These are phyloP conservation scores for Automeris io DNA, from an alignment of 2,888 invertebrate species.

Conservation along the genomic window DNA sequence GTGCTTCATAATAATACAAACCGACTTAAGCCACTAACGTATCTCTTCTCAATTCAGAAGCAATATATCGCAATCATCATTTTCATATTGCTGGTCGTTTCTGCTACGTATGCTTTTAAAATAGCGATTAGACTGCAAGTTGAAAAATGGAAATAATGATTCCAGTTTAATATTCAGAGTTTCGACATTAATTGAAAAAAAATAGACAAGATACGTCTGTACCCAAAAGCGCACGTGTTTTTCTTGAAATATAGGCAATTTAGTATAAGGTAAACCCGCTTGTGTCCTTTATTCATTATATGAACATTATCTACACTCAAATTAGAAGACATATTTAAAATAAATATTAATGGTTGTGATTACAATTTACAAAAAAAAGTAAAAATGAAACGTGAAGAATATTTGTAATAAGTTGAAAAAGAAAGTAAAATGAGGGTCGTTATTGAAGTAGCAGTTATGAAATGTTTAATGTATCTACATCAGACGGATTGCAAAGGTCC, in stretches of 20 bases:
- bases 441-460: constrained; percentile 57
- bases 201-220: constrained; percentile 52
- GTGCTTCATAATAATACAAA: too few species aligned
- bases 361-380: not conserved
- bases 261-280: constrained; percentile 11
- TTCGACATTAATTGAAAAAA: constrained; percentile 51
- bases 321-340: not conserved
- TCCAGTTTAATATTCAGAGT: constrained; percentile 37
- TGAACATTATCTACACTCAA: not conserved
- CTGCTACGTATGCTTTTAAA: too few species aligned
- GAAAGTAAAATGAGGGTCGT: too few species aligned
- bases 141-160: constrained; percentile 10
- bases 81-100: too few species aligned
- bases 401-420: too few species aligned
- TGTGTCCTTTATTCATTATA: constrained; percentile 2
- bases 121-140: not conserved
- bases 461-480: constrained; percentile 64
- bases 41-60: too few species aligned
- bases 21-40: too few species aligned
- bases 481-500: constrained; percentile 48
- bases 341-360: not conserved
- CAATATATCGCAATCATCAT: too few species aligned
- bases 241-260: constrained; percentile 57
- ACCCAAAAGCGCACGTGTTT: constrained; percentile 62
- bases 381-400: too few species aligned